Percentiles rank a stretch among this genome's conserved stretches.
Conservation (phyloP, 2,888 invertebrate species). For the Laothoe populi region DNA sequence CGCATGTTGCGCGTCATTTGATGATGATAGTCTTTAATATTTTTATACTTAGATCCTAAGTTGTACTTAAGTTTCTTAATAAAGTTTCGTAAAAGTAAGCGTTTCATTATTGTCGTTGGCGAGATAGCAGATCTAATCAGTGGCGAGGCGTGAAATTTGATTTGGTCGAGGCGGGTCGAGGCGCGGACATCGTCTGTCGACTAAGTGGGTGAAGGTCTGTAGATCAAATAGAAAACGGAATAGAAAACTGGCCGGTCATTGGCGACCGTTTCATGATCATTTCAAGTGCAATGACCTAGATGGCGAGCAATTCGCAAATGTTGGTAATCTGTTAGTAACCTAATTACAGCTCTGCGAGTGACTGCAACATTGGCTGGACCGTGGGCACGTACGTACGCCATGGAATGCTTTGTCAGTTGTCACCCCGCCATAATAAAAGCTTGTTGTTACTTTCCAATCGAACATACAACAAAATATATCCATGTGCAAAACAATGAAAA, state of each 20-base stretch:
- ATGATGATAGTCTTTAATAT: slow-evolving; percentile 56
- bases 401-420: not conserved
- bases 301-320: slow-evolving; percentile 25
- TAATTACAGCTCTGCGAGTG: slow-evolving; percentile 5
- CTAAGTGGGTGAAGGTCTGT: slow-evolving; percentile 74
- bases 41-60: slow-evolving; percentile 75
- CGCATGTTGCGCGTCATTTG: slow-evolving; percentile 17
- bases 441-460: not conserved
- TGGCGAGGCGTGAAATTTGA: slow-evolving; percentile 69
- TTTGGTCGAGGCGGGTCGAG: slow-evolving; percentile 59
- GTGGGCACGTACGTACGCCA: not conserved
- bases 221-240: slow-evolving; percentile 61
- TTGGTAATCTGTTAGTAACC: slow-evolving; percentile 9
- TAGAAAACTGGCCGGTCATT: slow-evolving; percentile 41
- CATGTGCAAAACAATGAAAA: not conserved
- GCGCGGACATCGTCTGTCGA: slow-evolving; percentile 50
- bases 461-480: not conserved
- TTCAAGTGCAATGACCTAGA: slow-evolving; percentile 59
- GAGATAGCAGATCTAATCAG: slow-evolving; percentile 54
- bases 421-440: not conserved
- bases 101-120: slow-evolving; percentile 65
- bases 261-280: slow-evolving; percentile 47
- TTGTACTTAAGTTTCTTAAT: slow-evolving; percentile 76
- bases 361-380: not conserved
- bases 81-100: slow-evolving; percentile 74